Conservation (phyloP, 2,888 invertebrate species). For the Phasia obesa region DNA sequence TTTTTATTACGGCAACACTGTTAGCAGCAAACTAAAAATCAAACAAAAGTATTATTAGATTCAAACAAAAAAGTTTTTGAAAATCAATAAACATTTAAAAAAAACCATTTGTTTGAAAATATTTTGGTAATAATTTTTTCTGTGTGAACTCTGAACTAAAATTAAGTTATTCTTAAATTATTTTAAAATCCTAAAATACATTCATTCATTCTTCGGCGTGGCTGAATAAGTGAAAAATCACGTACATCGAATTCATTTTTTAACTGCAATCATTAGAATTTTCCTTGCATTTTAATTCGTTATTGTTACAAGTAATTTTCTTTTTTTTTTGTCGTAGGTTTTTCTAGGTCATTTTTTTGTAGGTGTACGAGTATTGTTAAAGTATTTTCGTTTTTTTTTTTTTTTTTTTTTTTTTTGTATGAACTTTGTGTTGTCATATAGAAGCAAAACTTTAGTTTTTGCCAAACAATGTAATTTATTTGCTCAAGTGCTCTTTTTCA, state of each 20-base stretch:
- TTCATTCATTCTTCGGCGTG: background rate
- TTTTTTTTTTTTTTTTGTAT: too few relatives aligned
- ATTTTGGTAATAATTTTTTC: too few relatives aligned
- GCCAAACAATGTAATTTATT: slow-evolving; percentile 51
- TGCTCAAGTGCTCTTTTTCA: slow-evolving; percentile 39
- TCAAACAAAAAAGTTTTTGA: too few relatives aligned
- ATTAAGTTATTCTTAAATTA: too few relatives aligned
- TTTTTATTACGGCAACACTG: too few relatives aligned
- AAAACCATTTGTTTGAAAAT: too few relatives aligned
- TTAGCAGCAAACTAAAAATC: too few relatives aligned
- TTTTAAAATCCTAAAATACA: too few relatives aligned
- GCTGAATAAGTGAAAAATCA: slow-evolving; percentile 12
- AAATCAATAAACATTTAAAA: too few relatives aligned
- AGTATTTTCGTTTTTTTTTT: slow-evolving; percentile 1
- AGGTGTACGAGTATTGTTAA: background rate
- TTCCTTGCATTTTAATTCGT: slow-evolving; percentile 20
- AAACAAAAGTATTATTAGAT: too few relatives aligned
- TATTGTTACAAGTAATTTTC: slow-evolving; percentile 5
- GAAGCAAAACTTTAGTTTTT: slow-evolving; percentile 44
- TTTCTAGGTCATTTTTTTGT: slow-evolving; percentile 44
- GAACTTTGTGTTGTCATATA: slow-evolving; percentile 17
- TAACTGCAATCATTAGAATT: slow-evolving; percentile 13
- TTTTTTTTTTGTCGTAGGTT: background rate
- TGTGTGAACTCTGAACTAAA: too few relatives aligned
- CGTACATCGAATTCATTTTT: slow-evolving; percentile 1